These are phyloP conservation scores for Etheostoma perlongum DNA, from an alignment of 2,797 vertebrate genomes.

Conservation along the genomic window DNA sequence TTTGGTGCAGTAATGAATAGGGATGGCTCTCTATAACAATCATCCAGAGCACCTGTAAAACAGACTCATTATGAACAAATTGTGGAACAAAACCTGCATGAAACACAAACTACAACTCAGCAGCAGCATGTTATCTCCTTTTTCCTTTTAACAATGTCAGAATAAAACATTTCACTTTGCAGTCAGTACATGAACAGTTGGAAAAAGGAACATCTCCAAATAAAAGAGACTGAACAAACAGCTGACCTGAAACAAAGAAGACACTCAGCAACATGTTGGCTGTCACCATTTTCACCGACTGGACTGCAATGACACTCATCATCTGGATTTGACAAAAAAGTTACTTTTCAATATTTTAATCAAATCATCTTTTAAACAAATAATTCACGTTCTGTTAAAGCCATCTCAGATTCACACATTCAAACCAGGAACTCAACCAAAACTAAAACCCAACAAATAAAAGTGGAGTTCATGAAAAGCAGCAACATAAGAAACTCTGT, in stretches of 20 bases:
- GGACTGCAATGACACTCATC: not conserved
- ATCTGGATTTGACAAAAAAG: constrained; percentile 1
- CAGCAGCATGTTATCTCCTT: not conserved
- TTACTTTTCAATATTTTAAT: too few species aligned
- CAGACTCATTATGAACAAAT: not conserved
- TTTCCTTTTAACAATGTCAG: too few species aligned
- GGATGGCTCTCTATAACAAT: accelerated
- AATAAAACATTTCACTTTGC: not conserved
- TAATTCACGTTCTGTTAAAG: too few species aligned
- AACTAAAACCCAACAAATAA: too few species aligned
- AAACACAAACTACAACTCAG: not conserved
- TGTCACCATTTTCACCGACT: constrained; percentile 14
- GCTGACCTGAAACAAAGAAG: constrained; percentile 51
- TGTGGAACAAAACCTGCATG: too few species aligned
- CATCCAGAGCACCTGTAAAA: constrained; percentile 33
- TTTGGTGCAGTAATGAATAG: not conserved
- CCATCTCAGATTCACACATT: too few species aligned
- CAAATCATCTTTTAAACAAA: too few species aligned
- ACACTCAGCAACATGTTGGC: constrained; percentile 30
- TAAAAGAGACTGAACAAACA: not conserved
- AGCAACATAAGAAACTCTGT: too few species aligned
- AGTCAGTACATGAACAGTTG: too few species aligned
- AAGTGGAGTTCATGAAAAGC: too few species aligned
- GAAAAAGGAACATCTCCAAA: not conserved
- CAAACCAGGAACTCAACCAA: too few species aligned